phyloP scores from a whole-genome alignment of 2,888 invertebrate species.

The Metacarcinus magister region DNA sequence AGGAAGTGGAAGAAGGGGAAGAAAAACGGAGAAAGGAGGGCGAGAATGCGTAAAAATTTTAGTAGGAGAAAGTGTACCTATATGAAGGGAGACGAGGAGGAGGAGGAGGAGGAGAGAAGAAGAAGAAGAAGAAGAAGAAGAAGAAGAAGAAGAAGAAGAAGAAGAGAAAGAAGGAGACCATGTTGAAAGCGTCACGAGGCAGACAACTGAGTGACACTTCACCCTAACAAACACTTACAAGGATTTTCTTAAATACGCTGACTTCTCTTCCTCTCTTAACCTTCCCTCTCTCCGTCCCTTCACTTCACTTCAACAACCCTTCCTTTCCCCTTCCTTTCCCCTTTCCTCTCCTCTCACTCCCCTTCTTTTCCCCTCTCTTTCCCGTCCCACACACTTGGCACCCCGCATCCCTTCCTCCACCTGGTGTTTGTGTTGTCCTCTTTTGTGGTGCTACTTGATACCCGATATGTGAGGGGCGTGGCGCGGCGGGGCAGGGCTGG shows the following conservation, averaged over 20 bases:
- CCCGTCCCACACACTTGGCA: not conserved
- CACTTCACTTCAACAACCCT: not conserved
- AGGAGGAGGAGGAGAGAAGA: no score
- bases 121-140: not conserved
- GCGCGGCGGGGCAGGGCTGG: not conserved
- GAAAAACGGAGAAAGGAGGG: not conserved
- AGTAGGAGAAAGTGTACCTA: no score
- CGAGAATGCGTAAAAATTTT: not conserved
- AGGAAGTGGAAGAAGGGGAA: not conserved
- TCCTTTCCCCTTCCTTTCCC: not conserved
- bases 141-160: not conserved
- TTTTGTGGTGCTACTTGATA: not conserved
- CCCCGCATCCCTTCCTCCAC: not conserved
- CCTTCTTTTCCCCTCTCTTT: constrained; percentile 20
- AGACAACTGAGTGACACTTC: constrained; percentile 44
- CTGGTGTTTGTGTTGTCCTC: constrained; percentile 17
- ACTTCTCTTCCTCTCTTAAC: not conserved
- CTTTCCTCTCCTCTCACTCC: constrained; percentile 34
- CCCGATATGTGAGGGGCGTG: not conserved
- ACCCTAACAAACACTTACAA: not conserved
- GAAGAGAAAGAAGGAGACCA: not conserved
- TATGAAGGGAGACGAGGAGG: no score
- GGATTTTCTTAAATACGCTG: not conserved
- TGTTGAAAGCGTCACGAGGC: not conserved
- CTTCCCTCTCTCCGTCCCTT: not conserved